These are phyloP conservation scores for Zonotrichia leucophrys DNA, from an alignment of 2,113 vertebrate genomes.

Conservation along the genomic window DNA sequence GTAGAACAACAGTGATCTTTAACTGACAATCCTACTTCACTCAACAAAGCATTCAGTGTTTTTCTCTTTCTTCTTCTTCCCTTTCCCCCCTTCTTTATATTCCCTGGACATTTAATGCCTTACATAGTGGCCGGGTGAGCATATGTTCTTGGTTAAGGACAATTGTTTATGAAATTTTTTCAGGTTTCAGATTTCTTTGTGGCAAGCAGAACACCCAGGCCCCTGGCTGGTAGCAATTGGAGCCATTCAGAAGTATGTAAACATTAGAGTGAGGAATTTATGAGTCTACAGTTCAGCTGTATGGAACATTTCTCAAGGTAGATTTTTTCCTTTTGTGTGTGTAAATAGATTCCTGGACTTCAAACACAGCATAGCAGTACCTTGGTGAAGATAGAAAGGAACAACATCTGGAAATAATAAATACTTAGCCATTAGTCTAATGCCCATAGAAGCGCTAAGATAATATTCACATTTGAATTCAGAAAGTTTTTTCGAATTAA, in stretches of 20 bases:
- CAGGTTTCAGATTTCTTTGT: constrained; percentile 67
- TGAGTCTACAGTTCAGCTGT: constrained; percentile 42
- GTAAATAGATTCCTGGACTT: constrained; percentile 16
- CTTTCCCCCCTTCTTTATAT: neutral
- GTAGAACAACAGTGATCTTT: neutral
- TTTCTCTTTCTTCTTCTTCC: neutral
- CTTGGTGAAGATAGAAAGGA: neutral
- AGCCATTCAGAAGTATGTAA: constrained; percentile 61
- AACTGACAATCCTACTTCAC: neutral
- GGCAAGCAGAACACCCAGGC: constrained; percentile 43
- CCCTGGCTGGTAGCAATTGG: constrained; percentile 52
- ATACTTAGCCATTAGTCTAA: neutral
- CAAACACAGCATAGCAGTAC: constrained; percentile 22
- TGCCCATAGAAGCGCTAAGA: neutral
- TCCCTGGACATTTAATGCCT: constrained; percentile 36
- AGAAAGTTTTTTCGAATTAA: neutral
- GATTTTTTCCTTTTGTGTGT: neutral
- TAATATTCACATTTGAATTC: neutral
- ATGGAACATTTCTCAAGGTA: neutral
- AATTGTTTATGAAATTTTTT: constrained; percentile 71
- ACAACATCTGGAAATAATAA: constrained; percentile 35
- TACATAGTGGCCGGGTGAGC: constrained; percentile 35
- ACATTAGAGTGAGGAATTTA: constrained; percentile 57
- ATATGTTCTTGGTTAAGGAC: constrained; percentile 68
- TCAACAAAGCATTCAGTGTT: constrained; percentile 30